Percentiles rank a stretch among this genome's conserved stretches.
Evolutionary conservation across 2,888 invertebrate genomes (phyloP).

Genomic region (Eristalis tenax): DNA sequence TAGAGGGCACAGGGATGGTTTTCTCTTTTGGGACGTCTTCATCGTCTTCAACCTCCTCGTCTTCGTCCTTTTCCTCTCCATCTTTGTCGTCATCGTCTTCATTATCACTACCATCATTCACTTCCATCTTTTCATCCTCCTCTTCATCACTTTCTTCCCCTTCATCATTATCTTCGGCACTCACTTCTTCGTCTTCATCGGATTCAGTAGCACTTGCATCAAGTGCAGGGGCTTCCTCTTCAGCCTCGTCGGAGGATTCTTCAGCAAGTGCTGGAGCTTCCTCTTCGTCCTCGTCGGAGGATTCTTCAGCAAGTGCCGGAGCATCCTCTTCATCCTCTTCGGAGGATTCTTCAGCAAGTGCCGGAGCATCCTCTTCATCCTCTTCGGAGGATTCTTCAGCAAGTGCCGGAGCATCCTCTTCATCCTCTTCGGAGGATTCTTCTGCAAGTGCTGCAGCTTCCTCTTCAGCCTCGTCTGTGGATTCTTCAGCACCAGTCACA

Average conservation of each 20-base stretch:
- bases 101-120: conserved; percentile 76
- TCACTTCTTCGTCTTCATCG: conserved; percentile 71
- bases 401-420: too few species aligned
- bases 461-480: too few species aligned
- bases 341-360: too few species aligned
- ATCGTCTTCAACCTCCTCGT: conserved; percentile 72
- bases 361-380: conserved; percentile 8
- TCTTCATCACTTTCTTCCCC: neutral
- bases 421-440: neutral
- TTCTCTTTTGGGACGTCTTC: conserved; percentile 19
- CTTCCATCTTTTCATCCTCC: conserved; percentile 51
- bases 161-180: neutral
- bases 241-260: neutral
- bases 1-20: neutral
- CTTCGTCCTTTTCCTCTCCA: conserved; percentile 71
- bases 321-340: too few species aligned
- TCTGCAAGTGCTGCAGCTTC: neutral
- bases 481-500: conserved; percentile 15
- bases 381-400: too few species aligned
- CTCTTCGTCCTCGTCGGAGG: too few species aligned
- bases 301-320: too few species aligned
- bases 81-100: conserved; percentile 63
- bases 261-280: too few species aligned
- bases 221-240: neutral
- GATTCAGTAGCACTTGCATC: conserved; percentile 77